These are phyloP conservation scores for Capreolus pygargus DNA, from an alignment of 2,113 vertebrate species.

Conservation along the genomic window DNA sequence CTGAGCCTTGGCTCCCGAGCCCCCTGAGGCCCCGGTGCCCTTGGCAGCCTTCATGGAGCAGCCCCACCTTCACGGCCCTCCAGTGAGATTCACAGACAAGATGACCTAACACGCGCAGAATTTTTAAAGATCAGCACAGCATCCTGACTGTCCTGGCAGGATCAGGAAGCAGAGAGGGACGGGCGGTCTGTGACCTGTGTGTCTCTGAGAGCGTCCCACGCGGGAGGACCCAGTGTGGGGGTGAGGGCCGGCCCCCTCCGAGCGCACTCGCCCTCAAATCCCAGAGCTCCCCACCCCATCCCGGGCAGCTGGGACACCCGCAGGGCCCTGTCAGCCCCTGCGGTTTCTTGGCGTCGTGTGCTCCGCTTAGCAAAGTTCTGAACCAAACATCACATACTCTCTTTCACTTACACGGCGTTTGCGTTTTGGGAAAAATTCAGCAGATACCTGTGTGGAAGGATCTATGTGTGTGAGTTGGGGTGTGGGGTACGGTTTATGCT, in stretches of 20 bases:
- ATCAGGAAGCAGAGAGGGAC: fast-evolving
- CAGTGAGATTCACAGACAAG: fast-evolving
- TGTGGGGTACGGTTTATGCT: fast-evolving
- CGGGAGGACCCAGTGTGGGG: fast-evolving
- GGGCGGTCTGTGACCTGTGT: fast-evolving
- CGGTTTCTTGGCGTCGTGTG: fast-evolving
- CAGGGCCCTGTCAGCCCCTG: not conserved
- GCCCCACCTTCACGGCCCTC: fast-evolving
- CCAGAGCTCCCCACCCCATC: not conserved
- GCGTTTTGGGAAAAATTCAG: not conserved
- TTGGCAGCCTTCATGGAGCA: fast-evolving
- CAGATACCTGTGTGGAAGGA: fast-evolving
- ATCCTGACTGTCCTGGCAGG: fast-evolving
- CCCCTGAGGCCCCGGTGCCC: not conserved
- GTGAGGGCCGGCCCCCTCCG: fast-evolving
- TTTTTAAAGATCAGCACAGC: fast-evolving
- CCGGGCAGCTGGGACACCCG: fast-evolving
- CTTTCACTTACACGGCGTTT: fast-evolving
- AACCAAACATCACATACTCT: fast-evolving
- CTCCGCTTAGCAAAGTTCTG: not conserved
- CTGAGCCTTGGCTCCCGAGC: too few relatives aligned
- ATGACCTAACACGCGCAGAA: fast-evolving
- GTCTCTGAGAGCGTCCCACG: fast-evolving
- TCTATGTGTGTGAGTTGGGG: fast-evolving
- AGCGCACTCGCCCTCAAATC: fast-evolving